phyloP scores from a whole-genome alignment of 2,797 vertebrate species.

The Diceros bicornis region DNA sequence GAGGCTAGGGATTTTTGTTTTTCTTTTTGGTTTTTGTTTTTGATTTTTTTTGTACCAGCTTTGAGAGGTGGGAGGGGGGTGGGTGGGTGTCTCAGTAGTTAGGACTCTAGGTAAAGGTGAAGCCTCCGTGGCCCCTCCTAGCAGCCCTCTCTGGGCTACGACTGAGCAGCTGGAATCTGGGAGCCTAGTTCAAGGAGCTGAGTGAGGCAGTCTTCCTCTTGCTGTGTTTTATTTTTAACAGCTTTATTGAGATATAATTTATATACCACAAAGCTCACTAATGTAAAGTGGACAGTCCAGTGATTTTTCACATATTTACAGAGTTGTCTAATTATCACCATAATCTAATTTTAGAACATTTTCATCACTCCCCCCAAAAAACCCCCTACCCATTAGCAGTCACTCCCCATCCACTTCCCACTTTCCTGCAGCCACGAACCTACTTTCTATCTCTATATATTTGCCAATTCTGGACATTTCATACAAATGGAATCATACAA shows the following conservation, averaged over 20 bases:
- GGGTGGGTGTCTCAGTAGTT: background rate
- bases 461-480: background rate
- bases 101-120: background rate
- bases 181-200: background rate
- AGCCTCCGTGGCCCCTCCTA: background rate
- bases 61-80: background rate
- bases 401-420: background rate
- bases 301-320: background rate
- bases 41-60: background rate
- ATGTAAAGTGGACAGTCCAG: background rate
- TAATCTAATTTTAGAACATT: conserved; percentile 36
- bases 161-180: background rate
- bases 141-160: background rate
- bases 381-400: background rate
- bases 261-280: background rate
- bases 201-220: background rate
- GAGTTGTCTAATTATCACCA: background rate
- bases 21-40: background rate
- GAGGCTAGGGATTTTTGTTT: background rate
- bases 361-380: background rate
- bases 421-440: background rate
- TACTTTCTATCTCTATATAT: background rate
- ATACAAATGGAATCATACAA: background rate
- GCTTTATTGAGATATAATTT: background rate
- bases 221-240: background rate